Evolutionary conservation across 2,113 vertebrate genomes (phyloP).

Genomic region (Nesospiza acunhae): DNA sequence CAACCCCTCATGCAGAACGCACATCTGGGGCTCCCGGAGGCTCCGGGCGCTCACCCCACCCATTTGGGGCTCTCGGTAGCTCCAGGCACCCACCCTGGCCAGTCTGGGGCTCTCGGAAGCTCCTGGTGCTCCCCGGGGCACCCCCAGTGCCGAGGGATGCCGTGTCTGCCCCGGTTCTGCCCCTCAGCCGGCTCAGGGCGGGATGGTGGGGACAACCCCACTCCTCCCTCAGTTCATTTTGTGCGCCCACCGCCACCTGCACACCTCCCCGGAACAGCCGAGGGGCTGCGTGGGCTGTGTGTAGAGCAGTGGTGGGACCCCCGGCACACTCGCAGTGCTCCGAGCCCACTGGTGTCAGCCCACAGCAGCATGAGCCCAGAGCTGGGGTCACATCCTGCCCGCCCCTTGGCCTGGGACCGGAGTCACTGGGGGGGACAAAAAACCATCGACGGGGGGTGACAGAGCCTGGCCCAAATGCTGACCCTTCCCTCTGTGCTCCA

Average conservation of each 20-base stretch:
- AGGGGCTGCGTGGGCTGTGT: neutral
- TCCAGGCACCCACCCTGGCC: rapidly evolving
- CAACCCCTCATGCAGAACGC: neutral
- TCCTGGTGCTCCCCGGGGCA: neutral
- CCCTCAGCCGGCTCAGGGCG: rapidly evolving
- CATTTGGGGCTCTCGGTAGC: neutral
- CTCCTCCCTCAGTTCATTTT: rapidly evolving
- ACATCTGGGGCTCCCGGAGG: neutral
- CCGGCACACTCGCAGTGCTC: rapidly evolving
- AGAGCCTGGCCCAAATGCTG: neutral
- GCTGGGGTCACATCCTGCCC: neutral
- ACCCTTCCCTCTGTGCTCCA: neutral
- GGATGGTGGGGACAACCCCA: neutral
- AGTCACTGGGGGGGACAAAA: rapidly evolving
- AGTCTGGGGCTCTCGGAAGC: rapidly evolving
- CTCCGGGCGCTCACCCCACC: neutral
- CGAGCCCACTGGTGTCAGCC: rapidly evolving
- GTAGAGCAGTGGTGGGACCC: neutral
- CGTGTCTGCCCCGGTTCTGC: rapidly evolving
- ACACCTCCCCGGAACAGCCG: neutral
- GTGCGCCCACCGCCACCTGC: rapidly evolving
- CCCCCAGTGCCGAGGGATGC: rapidly evolving
- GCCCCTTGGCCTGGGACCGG: no score
- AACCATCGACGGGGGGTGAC: rapidly evolving
- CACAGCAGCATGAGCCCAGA: neutral